phyloP scores from a whole-genome alignment of 64 coral and sea anemone genomes.

The Montipora capricornis region DNA sequence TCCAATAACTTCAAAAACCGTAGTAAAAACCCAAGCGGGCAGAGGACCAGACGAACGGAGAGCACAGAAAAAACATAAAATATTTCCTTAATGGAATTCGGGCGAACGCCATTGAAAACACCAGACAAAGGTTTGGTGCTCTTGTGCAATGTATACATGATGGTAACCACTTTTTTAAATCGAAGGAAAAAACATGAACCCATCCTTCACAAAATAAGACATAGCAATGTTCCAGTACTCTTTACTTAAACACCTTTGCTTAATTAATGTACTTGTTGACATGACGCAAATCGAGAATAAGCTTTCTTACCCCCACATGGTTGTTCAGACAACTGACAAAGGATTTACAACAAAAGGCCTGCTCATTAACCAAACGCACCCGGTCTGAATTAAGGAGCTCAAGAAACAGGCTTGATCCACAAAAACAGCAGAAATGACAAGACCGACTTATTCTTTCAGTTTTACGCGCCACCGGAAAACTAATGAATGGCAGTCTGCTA shows the following conservation, averaged over 20 bases:
- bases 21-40: constrained; percentile 22
- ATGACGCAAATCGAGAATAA: constrained; percentile 58
- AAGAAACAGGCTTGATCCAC: not conserved
- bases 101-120: not conserved
- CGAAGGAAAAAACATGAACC: constrained; percentile 3
- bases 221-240: constrained; percentile 61
- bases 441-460: no score
- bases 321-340: constrained; percentile 31
- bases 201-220: no score
- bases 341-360: constrained; percentile 39
- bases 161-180: not conserved
- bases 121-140: not conserved
- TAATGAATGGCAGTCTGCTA: no score
- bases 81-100: no score
- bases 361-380: no score
- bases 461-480: no score
- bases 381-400: no score
- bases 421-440: no score
- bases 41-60: not conserved
- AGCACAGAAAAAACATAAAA: constrained; percentile 8
- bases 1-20: not conserved
- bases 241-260: no score
- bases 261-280: constrained; percentile 47
- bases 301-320: constrained; percentile 41
- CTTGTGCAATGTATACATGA: no score